A percentile compares a stretch with the other conserved stretches of the same genome.
Conservation (phyloP, 2,888 invertebrate genomes). For the Synergus japonicus region DNA sequence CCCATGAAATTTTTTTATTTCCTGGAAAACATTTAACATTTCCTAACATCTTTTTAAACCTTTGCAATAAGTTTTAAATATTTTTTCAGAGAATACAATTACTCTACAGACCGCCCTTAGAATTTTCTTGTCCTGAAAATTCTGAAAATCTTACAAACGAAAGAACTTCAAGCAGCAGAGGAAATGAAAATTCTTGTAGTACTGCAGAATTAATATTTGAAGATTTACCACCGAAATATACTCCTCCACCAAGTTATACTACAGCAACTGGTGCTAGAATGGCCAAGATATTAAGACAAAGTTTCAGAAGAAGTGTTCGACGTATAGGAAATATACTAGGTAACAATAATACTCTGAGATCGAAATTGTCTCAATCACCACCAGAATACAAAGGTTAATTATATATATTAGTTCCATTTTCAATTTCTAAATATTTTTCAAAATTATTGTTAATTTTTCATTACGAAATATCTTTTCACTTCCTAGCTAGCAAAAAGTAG, state of each 20-base stretch:
- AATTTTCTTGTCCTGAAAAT: conserved; percentile 76
- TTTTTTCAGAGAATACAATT: conserved; percentile 88
- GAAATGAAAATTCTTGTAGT: conserved; percentile 68
- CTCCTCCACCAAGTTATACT: conserved; percentile 94
- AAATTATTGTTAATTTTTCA: too few species aligned
- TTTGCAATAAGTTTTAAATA: too few species aligned
- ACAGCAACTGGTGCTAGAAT: conserved; percentile 93
- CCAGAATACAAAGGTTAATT: neutral
- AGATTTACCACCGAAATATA: conserved; percentile 95
- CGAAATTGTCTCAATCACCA: neutral
- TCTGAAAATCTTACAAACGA: conserved; percentile 61
- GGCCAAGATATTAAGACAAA: conserved; percentile 86
- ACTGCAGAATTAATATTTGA: conserved; percentile 77
- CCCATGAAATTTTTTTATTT: too few species aligned
- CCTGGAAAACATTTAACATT: too few species aligned
- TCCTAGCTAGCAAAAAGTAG: too few species aligned
- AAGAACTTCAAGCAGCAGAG: conserved; percentile 60
- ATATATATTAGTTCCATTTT: too few species aligned
- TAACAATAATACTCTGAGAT: neutral
- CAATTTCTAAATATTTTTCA: too few species aligned
- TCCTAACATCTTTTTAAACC: too few species aligned
- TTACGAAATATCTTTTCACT: too few species aligned
- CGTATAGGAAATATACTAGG: conserved; percentile 78
- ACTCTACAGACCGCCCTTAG: conserved; percentile 87
- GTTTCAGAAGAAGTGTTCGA: conserved; percentile 88